Percentiles rank a stretch among this genome's conserved stretches.
Conservation (phyloP, 2,888 invertebrate species). For the Rotaria socialis region DNA sequence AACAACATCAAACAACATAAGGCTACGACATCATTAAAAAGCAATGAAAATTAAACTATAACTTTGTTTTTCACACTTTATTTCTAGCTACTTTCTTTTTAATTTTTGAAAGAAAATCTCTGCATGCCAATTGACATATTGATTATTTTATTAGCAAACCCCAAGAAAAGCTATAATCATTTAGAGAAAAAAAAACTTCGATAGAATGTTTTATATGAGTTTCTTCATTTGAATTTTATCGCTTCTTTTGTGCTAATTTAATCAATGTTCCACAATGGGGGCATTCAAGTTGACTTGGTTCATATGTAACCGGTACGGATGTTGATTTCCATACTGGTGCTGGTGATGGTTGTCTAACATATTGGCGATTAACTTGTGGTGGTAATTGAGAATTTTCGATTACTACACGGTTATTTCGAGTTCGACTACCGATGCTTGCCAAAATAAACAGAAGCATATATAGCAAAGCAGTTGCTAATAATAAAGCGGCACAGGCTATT, state of each 20-base stretch:
- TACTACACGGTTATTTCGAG: not conserved
- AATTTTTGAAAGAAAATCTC: not conserved
- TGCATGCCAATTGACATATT: not conserved
- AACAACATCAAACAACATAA: not conserved
- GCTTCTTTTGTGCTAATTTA: constrained; percentile 1
- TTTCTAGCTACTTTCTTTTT: not conserved
- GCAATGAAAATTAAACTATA: not conserved
- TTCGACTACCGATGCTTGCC: not conserved
- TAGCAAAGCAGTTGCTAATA: constrained; percentile 9
- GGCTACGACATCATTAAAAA: not conserved
- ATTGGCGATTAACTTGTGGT: not conserved
- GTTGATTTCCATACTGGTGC: not conserved
- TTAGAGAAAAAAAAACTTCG: not conserved
- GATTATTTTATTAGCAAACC: not conserved
- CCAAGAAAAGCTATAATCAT: not conserved
- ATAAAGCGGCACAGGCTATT: not conserved
- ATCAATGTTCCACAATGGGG: constrained; percentile 22
- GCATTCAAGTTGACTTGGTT: constrained; percentile 33
- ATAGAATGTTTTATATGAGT: not conserved
- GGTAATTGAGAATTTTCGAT: not conserved
- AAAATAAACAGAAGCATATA: constrained; percentile 27
- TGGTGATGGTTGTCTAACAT: not conserved
- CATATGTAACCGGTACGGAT: constrained; percentile 8
- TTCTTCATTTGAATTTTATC: not conserved
- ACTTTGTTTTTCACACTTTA: not conserved